Conservation (phyloP, 2,888 invertebrate genomes). For the Timema podura region DNA sequence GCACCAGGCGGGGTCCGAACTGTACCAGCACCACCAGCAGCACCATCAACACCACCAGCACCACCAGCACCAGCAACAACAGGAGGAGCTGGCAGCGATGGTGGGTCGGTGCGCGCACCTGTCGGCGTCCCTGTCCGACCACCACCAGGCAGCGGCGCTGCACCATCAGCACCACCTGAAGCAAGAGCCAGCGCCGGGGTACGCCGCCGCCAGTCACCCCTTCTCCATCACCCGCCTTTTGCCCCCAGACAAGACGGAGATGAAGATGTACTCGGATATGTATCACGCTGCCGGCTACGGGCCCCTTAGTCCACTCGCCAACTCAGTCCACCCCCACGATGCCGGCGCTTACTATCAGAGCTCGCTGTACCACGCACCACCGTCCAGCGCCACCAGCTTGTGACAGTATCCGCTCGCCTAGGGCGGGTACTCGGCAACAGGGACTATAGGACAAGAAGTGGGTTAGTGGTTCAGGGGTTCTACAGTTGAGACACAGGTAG, state of each 20-base stretch:
- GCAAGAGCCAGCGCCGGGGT: conserved; percentile 61
- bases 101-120: conserved; percentile 58
- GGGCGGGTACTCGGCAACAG: conserved; percentile 37
- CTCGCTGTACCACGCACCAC: conserved; percentile 61
- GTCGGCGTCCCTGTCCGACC: conserved; percentile 36
- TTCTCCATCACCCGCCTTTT: conserved; percentile 92
- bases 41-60: conserved; percentile 53
- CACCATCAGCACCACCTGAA: conserved; percentile 53
- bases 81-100: conserved; percentile 62
- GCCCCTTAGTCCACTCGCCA: conserved; percentile 31
- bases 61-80: conserved; percentile 51
- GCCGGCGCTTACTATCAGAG: conserved; percentile 68
- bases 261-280: conserved; percentile 86
- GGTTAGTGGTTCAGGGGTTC: no score
- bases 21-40: conserved; percentile 41
- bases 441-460: no score
- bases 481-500: no score
- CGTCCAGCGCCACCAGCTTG: conserved; percentile 75
- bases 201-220: conserved; percentile 82
- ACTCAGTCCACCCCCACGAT: conserved; percentile 37
- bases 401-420: conserved; percentile 91
- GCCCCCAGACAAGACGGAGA: conserved; percentile 83
- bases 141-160: conserved; percentile 49
- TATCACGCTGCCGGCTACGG: conserved; percentile 52
- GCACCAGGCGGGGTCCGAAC: conserved; percentile 51